These are phyloP conservation scores for Heliconius sara DNA, from an alignment of 2,888 invertebrate genomes.

Conservation along the genomic window DNA sequence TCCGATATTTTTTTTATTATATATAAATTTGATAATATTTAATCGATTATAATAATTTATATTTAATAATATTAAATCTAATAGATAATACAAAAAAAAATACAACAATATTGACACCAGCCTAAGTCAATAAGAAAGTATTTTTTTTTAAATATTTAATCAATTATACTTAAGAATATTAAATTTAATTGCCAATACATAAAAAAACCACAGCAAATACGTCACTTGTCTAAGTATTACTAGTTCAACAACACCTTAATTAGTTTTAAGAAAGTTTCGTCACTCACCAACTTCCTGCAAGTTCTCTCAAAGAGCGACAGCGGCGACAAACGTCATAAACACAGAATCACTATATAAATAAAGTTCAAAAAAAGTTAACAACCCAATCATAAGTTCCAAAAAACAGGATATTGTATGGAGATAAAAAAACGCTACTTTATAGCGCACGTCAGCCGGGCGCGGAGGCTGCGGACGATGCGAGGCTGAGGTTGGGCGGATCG, in stretches of 20 bases:
- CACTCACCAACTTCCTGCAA: slow-evolving; percentile 47
- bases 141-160: background rate
- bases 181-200: background rate
- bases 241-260: slow-evolving; percentile 36
- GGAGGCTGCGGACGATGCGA: slow-evolving; percentile 48
- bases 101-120: background rate
- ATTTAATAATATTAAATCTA: background rate
- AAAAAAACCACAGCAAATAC: background rate
- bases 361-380: slow-evolving; percentile 33
- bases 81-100: background rate
- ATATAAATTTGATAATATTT: background rate
- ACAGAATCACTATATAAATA: slow-evolving; percentile 34
- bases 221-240: slow-evolving; percentile 5
- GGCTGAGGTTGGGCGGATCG: slow-evolving; percentile 60
- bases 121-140: background rate
- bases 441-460: slow-evolving; percentile 46
- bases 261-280: slow-evolving; percentile 41
- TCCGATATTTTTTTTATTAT: background rate
- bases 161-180: background rate
- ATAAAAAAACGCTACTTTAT: slow-evolving; percentile 34
- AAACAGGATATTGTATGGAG: slow-evolving; percentile 33
- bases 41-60: background rate
- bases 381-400: slow-evolving; percentile 15
- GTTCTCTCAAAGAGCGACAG: slow-evolving; percentile 45
- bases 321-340: slow-evolving; percentile 34